A percentile compares a stretch with the other conserved stretches of the same genome.
phyloP scores from a whole-genome alignment of 2,113 vertebrate species.

The Abramis brama region DNA sequence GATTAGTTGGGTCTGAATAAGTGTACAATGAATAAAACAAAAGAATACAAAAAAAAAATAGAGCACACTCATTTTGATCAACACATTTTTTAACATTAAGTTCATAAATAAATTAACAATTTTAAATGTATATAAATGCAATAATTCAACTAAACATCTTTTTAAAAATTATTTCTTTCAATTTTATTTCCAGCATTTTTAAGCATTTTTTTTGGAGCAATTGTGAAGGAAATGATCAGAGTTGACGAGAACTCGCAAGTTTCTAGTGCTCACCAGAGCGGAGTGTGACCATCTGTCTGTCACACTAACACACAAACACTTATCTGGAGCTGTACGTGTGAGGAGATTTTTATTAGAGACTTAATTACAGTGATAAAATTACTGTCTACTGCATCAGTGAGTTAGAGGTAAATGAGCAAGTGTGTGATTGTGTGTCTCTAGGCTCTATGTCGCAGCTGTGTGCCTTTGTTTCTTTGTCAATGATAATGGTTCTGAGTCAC shows the following conservation, averaged over 20 bases:
- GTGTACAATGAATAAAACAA: too few species aligned
- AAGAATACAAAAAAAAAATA: too few species aligned
- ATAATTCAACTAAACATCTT: too few species aligned
- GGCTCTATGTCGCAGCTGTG: conserved; percentile 26
- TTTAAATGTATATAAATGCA: too few species aligned
- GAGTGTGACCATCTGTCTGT: conserved; percentile 27
- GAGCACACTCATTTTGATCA: too few species aligned
- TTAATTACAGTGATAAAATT: conserved; percentile 50
- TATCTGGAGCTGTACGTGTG: conserved; percentile 1
- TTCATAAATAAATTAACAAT: too few species aligned
- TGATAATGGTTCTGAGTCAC: conserved; percentile 37
- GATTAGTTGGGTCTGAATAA: too few species aligned
- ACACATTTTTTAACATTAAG: too few species aligned
- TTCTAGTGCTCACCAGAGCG: conserved; percentile 23
- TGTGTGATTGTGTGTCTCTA: conserved; percentile 18
- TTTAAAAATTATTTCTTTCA: too few species aligned
- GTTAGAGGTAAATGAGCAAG: conserved; percentile 28
- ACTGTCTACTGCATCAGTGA: conserved; percentile 51
- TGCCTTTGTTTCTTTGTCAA: conserved; percentile 15
- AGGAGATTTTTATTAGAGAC: conserved; percentile 28
- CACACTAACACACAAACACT: conserved; percentile 40
- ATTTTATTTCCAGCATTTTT: not conserved
- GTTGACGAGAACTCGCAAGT: not conserved
- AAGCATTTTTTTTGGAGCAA: not conserved
- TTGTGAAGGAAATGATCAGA: not conserved